These are phyloP conservation scores for Acestrorhynchus altus DNA, from an alignment of 2,797 vertebrate species.

Conservation along the genomic window DNA sequence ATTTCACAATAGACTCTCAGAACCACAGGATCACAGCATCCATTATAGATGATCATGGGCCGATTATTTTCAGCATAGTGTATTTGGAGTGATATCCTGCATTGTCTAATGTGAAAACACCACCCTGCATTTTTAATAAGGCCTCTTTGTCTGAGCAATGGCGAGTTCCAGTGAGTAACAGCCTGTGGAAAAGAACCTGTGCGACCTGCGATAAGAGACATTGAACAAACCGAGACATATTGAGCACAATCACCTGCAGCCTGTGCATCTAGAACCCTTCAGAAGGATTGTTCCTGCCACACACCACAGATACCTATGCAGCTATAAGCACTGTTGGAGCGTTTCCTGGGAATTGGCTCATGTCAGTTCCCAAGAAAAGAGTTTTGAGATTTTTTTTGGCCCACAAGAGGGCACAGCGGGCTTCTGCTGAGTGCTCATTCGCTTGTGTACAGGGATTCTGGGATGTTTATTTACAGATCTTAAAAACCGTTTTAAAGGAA, in stretches of 20 bases:
- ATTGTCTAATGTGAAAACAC: conserved; percentile 72
- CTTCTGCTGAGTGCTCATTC: conserved; percentile 8
- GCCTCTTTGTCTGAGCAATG: conserved; percentile 62
- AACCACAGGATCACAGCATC: conserved; percentile 66
- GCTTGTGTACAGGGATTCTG: not conserved
- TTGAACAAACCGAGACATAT: not conserved
- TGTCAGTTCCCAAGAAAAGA: not conserved
- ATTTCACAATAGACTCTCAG: conserved; percentile 65
- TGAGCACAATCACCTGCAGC: not conserved
- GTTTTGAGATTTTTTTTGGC: not conserved
- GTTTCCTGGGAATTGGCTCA: not conserved
- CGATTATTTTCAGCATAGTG: conserved; percentile 72
- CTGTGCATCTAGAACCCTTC: not conserved
- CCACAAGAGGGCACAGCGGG: conserved; percentile 55
- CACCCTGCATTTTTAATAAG: conserved; percentile 73
- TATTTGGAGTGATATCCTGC: conserved; percentile 62
- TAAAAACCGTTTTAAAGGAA: not conserved
- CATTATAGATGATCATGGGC: conserved; percentile 77
- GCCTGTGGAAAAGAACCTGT: conserved; percentile 37
- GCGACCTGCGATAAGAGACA: conserved; percentile 40
- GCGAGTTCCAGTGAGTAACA: conserved; percentile 44
- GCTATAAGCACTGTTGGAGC: not conserved
- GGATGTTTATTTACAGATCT: not conserved
- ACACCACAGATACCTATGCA: not conserved
- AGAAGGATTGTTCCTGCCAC: not conserved